Percentiles rank a stretch among this genome's conserved stretches.
Conservation (phyloP, 1,140 invertebrate genomes). For the Temnothorax longispinosus region DNA sequence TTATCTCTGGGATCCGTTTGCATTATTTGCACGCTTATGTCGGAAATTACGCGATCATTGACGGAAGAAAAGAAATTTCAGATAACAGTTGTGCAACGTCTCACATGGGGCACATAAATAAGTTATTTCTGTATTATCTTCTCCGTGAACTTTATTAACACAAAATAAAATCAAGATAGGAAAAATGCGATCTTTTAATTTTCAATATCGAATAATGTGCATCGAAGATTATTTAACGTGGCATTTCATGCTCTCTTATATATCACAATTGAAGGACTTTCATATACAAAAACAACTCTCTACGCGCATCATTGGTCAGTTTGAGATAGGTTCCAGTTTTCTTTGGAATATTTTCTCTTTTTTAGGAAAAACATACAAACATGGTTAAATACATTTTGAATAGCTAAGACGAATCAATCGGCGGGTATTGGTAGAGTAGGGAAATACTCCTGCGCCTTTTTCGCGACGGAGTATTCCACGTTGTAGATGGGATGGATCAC, state of each 20-base stretch:
- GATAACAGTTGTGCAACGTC: background rate
- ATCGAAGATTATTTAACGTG: background rate
- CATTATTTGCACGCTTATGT: background rate
- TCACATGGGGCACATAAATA: background rate
- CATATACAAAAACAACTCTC: slow-evolving; percentile 58
- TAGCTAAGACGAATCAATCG: slow-evolving; percentile 70
- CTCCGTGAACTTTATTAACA: background rate
- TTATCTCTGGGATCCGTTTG: slow-evolving; percentile 3
- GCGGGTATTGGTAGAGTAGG: slow-evolving; percentile 77
- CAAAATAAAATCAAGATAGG: slow-evolving; percentile 20
- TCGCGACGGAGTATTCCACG: slow-evolving; percentile 77
- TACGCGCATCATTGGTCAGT: slow-evolving; percentile 62
- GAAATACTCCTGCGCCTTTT: slow-evolving; percentile 80
- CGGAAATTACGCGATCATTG: background rate
- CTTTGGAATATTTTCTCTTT: slow-evolving; percentile 18
- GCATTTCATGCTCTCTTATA: background rate
- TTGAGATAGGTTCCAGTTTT: slow-evolving; percentile 42
- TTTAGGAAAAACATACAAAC: slow-evolving; percentile 63
- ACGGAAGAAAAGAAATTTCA: background rate
- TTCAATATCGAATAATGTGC: background rate
- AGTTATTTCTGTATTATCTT: background rate
- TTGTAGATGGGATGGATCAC: slow-evolving; percentile 83
- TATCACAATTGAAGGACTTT: slow-evolving; percentile 40
- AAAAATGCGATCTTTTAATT: background rate
- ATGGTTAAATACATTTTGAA: slow-evolving; percentile 50